Percentiles rank a stretch among this genome's conserved stretches.
These are phyloP conservation scores for Petrocephalus sullivani DNA, from an alignment of 2,797 vertebrate genomes.

Conservation along the genomic window DNA sequence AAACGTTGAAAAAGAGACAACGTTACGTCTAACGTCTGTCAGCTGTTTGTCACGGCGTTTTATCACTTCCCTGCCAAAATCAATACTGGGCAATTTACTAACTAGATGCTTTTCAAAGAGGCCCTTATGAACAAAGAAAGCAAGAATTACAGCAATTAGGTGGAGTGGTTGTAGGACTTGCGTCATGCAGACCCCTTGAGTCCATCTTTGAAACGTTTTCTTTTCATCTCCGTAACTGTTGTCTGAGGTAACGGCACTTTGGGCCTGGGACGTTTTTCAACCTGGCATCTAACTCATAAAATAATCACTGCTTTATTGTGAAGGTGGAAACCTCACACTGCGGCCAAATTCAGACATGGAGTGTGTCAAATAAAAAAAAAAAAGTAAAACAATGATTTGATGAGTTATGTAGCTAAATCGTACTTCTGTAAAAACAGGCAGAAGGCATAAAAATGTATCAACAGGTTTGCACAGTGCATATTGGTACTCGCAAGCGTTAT, in stretches of 20 bases:
- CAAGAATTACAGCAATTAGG: slow-evolving; percentile 23
- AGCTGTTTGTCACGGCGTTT: slow-evolving; percentile 12
- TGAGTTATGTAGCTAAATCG: not conserved
- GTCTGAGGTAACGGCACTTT: not conserved
- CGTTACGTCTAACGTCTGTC: slow-evolving; percentile 7
- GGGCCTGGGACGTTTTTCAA: not conserved
- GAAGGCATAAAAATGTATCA: not conserved
- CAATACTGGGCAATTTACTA: slow-evolving; percentile 25
- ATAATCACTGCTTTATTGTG: not conserved
- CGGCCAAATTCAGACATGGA: not conserved
- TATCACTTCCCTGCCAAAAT: slow-evolving; percentile 20
- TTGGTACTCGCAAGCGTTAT: not conserved
- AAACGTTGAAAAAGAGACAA: slow-evolving; percentile 2
- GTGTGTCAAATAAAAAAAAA: not conserved
- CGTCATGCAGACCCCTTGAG: slow-evolving; percentile 1
- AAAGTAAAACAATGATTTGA: not conserved
- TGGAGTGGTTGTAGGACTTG: slow-evolving; percentile 7
- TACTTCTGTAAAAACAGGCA: not conserved
- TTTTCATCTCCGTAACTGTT: not conserved
- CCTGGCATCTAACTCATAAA: not conserved
- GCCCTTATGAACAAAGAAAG: slow-evolving; percentile 22
- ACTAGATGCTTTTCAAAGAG: slow-evolving; percentile 24
- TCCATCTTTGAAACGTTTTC: not conserved
- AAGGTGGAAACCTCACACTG: not conserved
- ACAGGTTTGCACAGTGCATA: not conserved